Evolutionary conservation across 2,888 invertebrate genomes (phyloP).

Genomic region (Andrena fulva): DNA sequence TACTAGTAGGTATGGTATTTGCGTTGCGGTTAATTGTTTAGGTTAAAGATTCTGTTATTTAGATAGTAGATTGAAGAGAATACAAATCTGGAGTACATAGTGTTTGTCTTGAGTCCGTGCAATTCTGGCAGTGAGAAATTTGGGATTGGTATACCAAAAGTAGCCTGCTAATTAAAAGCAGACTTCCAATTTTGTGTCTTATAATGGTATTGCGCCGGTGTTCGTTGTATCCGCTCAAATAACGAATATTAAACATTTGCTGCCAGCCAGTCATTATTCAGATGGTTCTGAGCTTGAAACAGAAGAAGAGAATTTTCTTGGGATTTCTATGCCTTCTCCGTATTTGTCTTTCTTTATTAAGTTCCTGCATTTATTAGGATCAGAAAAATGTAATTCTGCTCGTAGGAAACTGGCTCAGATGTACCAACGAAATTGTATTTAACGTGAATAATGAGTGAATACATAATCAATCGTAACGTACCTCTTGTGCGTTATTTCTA

Average conservation of each 20-base stretch:
- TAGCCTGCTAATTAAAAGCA: neutral
- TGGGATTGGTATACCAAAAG: no score
- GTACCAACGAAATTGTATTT: neutral
- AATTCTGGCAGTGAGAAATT: no score
- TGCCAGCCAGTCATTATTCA: neutral
- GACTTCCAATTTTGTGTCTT: neutral
- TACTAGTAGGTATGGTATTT: no score
- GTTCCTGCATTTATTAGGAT: slow-evolving; percentile 46
- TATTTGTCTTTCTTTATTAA: slow-evolving; percentile 30
- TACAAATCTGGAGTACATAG: no score
- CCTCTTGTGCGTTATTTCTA: no score
- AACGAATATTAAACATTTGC: neutral
- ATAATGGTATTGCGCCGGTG: neutral
- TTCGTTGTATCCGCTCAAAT: neutral
- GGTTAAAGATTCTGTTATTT: no score
- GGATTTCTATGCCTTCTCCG: slow-evolving; percentile 1
- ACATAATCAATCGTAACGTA: neutral
- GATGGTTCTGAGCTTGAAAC: neutral
- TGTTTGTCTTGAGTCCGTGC: no score
- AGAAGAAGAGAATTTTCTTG: neutral
- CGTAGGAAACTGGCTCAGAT: neutral
- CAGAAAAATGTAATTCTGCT: neutral
- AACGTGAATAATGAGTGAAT: neutral
- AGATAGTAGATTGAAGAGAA: no score
- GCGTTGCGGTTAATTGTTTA: no score